These are phyloP conservation scores for Archivesica marissinica DNA, from an alignment of 1,140 invertebrate species.

Conservation along the genomic window DNA sequence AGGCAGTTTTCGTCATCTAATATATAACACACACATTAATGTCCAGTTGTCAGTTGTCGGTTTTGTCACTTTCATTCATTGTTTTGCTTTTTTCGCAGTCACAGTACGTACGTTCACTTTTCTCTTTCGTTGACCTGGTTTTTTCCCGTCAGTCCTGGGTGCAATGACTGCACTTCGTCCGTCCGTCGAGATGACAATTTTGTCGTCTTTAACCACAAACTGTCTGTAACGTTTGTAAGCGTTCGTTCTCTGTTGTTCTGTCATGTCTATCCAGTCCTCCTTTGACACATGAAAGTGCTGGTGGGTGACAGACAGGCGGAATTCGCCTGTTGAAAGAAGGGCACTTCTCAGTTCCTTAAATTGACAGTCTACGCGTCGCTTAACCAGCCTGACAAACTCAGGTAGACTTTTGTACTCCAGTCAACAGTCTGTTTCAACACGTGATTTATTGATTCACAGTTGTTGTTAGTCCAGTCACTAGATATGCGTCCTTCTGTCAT, in stretches of 20 bases:
- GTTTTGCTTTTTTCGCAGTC: too few species aligned
- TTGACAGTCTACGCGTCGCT: not conserved
- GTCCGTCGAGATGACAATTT: not conserved
- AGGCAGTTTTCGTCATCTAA: too few species aligned
- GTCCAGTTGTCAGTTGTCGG: too few species aligned
- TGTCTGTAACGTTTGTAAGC: not conserved
- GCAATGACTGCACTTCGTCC: too few species aligned
- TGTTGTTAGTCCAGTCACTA: not conserved
- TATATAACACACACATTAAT: too few species aligned
- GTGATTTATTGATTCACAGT: not conserved
- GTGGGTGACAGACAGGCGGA: constrained; percentile 1
- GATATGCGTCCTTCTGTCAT: not conserved
- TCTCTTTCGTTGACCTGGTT: not conserved
- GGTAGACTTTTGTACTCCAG: not conserved
- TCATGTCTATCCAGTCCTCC: constrained; percentile 8
- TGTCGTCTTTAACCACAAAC: not conserved
- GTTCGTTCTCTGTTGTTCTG: not conserved
- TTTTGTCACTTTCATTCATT: too few species aligned
- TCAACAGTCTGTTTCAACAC: not conserved
- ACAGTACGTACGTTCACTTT: not conserved
- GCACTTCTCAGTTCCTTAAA: not conserved
- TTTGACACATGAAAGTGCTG: too few species aligned
- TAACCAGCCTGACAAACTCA: not conserved
- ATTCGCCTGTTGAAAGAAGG: constrained; percentile 6
- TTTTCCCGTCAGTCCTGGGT: too few species aligned